Base-by-base conservation (phyloP, 2,888 invertebrate species). In the Cosmopolites sordidus region DNA sequence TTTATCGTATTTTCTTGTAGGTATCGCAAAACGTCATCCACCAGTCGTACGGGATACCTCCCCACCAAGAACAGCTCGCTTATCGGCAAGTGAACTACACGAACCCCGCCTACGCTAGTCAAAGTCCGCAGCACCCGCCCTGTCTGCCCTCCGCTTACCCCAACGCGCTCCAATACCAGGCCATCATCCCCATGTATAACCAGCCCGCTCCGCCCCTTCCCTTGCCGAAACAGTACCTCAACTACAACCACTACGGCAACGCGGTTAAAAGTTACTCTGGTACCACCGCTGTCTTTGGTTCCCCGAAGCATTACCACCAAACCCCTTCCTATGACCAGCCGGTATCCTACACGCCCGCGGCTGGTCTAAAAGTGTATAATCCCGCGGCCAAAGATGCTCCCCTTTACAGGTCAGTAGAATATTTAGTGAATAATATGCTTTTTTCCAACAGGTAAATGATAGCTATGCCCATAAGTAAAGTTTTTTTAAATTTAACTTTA, bases 21-120 rank as follows among this genome's bases (percentile, higher is more conserved):
- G 68, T 72, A 52, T 64, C 72, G 15, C 72, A 70, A 61, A 69
- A 68, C 53, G 63, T 72, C 29, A 69, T 73, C 45, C 73, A 74
- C 62, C 73, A 73, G 60, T 65, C 71, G 8, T 73, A 73, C 61
- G 73, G 73, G 33, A 68, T 74, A 2, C 62, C 67, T 14, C 37
- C 17, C 3, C 37, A 33, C n/a, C 46, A 46, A 38, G 16, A 41
- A 42, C 40, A 9, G 14, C 60, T 62, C 8, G 56, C 64, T 16
- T 68, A 68, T 48, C 58, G 66, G 39, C 69, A 65, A 49, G 43
- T 61, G n/a, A 58, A 57, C 43, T 63, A 65, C 48, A 51, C 49
- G 43, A 62, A 56, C 41, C 61, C 63, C 15, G 59, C 57, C 48
- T 65, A 65, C 51, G 59, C 12, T 33, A 33, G n/a, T 12, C 11